Evolutionary conservation across 64 coral and sea anemone genomes (phyloP).

Genomic region (Montipora cactus): DNA sequence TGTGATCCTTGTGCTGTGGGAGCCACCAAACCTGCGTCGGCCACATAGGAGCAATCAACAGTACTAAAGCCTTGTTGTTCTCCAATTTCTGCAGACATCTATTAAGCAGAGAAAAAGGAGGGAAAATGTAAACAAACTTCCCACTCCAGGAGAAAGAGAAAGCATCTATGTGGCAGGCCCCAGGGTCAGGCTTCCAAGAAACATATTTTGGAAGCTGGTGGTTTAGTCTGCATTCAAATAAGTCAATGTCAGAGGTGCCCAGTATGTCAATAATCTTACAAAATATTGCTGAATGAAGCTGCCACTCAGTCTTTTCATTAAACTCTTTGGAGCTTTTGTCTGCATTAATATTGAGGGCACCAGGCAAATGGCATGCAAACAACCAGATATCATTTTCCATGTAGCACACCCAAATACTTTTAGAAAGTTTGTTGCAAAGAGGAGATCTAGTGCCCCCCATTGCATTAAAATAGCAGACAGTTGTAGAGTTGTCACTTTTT

Average conservation of each 20-base stretch:
- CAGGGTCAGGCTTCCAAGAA: too few species aligned
- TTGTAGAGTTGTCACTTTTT: conserved; percentile 50
- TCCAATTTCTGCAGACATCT: too few species aligned
- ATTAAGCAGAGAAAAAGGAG: conserved; percentile 42
- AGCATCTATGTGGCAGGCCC: conserved; percentile 3
- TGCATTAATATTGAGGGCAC: conserved; percentile 32
- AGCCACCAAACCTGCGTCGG: too few species aligned
- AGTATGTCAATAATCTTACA: conserved; percentile 5
- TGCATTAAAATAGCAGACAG: conserved; percentile 59
- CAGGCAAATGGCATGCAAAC: conserved; percentile 52
- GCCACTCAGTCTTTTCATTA: conserved; percentile 49
- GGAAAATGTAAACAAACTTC: conserved; percentile 54
- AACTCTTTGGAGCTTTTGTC: conserved; percentile 42
- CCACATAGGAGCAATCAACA: too few species aligned
- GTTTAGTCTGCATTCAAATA: conserved; percentile 50
- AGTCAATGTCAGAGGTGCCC: conserved; percentile 27
- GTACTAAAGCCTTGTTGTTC: too few species aligned
- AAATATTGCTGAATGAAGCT: not conserved
- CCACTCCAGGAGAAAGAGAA: conserved; percentile 20
- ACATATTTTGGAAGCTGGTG: conserved; percentile 6
- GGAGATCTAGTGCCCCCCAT: conserved; percentile 62
- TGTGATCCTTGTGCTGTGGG: too few species aligned
- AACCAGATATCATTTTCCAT: conserved; percentile 56
- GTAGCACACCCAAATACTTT: conserved; percentile 40
- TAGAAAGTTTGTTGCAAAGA: conserved; percentile 26